Evolutionary conservation across 1,140 invertebrate species (phyloP).

Genomic region (Myzus persicae): DNA sequence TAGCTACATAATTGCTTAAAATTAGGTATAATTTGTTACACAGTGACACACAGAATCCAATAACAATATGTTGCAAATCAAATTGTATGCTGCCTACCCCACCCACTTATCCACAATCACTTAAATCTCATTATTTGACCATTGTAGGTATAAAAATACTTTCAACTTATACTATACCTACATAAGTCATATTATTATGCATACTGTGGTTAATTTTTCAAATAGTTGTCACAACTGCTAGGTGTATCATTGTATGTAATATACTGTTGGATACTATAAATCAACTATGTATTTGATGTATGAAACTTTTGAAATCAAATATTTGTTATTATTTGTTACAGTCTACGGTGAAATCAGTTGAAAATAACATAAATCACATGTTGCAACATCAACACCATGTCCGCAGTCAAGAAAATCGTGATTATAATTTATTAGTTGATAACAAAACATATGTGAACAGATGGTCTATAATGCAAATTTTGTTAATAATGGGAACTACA

Average conservation of each 20-base stretch:
- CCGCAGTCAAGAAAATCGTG: conserved; percentile 78
- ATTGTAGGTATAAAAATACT: background rate
- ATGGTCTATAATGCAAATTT: conserved; percentile 87
- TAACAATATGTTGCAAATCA: background rate
- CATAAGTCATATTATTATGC: too few relatives aligned
- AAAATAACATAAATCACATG: conserved; percentile 86
- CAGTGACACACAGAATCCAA: too few relatives aligned
- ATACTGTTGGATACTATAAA: too few relatives aligned
- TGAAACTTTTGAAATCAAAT: background rate
- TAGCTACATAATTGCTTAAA: too few relatives aligned
- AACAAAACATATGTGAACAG: conserved; percentile 87
- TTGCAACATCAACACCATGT: conserved; percentile 82
- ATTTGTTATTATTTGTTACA: conserved; percentile 65
- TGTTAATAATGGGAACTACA: conserved; percentile 80
- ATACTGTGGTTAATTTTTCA: background rate
- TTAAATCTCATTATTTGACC: background rate
- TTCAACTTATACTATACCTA: background rate
- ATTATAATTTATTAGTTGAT: conserved; percentile 80
- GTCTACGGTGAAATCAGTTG: conserved; percentile 77
- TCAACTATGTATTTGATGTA: background rate
- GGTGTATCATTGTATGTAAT: too few relatives aligned
- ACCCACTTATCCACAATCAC: background rate
- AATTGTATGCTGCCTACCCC: background rate
- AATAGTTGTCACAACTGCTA: background rate
- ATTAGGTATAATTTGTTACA: too few relatives aligned